These are phyloP conservation scores for Echinops telfairi DNA, from an alignment of 2,113 vertebrate genomes.

Conservation along the genomic window DNA sequence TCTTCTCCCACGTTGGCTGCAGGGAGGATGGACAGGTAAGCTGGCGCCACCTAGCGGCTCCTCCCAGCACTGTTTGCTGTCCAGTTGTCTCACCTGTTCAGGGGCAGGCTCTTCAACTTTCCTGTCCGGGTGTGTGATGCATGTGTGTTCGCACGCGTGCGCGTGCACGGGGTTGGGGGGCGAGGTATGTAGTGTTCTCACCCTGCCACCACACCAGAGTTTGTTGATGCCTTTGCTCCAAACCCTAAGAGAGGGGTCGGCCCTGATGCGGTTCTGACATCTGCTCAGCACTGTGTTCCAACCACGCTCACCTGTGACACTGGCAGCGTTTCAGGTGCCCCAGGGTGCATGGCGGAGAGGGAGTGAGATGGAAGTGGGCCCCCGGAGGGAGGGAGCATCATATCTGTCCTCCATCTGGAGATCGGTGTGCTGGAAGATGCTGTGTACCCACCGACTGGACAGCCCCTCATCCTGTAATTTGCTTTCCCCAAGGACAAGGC, in stretches of 20 bases:
- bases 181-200: not conserved
- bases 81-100: not conserved
- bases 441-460: not conserved
- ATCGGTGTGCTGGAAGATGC: accelerated
- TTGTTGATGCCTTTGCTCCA: no score
- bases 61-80: slow-evolving; percentile 19
- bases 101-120: not conserved
- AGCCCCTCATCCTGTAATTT: not conserved
- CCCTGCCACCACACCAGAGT: not conserved
- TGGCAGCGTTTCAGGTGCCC: not conserved
- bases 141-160: not conserved
- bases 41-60: slow-evolving; percentile 75
- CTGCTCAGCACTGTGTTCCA: not conserved
- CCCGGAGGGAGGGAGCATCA: not conserved
- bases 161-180: no score
- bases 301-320: accelerated
- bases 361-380: not conserved
- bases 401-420: not conserved
- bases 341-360: accelerated
- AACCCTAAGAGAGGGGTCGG: not conserved
- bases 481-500: no score
- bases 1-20: not conserved
- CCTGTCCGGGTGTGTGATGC: not conserved
- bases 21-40: not conserved
- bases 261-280: not conserved